Evolutionary conservation across 37 sponge, comb jelly and placozoan genomes (phyloP).

Genomic region (Hormiphora californensis): DNA sequence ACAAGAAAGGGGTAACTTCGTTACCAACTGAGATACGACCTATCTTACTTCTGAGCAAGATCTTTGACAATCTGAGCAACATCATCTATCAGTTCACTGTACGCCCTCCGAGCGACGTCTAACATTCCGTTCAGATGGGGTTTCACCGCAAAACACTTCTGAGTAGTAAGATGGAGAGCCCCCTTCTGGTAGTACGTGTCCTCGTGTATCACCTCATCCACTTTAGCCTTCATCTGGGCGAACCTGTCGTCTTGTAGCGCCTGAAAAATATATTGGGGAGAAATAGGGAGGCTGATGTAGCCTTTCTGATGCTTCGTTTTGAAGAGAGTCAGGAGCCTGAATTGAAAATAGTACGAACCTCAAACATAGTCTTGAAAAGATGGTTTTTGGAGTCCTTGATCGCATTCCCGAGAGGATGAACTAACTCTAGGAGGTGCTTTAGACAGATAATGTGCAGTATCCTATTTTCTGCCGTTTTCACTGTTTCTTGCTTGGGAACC

Average conservation of each 20-base stretch:
- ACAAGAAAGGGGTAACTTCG: no score
- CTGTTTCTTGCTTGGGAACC: constrained; percentile 84
- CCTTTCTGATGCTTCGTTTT: no score
- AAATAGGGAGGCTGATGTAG: neutral
- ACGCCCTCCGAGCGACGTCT: constrained; percentile 86
- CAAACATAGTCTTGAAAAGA: constrained; percentile 66
- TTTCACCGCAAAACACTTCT: constrained; percentile 93
- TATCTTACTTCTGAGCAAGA: neutral
- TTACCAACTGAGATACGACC: no score
- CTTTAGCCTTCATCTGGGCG: neutral
- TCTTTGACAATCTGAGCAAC: constrained; percentile 64
- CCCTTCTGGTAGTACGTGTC: constrained; percentile 91
- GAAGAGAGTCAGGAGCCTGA: no score
- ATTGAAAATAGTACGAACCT: neutral
- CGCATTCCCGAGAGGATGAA: constrained; percentile 66
- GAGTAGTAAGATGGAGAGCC: constrained; percentile 89
- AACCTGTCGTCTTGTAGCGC: constrained; percentile 24
- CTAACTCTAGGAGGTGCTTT: constrained; percentile 88
- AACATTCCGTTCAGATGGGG: constrained; percentile 63
- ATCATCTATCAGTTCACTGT: constrained; percentile 91
- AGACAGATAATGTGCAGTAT: constrained; percentile 77
- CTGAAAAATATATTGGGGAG: neutral
- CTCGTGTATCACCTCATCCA: constrained; percentile 72
- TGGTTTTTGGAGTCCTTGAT: constrained; percentile 64
- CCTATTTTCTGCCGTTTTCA: constrained; percentile 81